Evolutionary conservation across 2,113 vertebrate genomes (phyloP).

Genomic region (Penelope pileata): DNA sequence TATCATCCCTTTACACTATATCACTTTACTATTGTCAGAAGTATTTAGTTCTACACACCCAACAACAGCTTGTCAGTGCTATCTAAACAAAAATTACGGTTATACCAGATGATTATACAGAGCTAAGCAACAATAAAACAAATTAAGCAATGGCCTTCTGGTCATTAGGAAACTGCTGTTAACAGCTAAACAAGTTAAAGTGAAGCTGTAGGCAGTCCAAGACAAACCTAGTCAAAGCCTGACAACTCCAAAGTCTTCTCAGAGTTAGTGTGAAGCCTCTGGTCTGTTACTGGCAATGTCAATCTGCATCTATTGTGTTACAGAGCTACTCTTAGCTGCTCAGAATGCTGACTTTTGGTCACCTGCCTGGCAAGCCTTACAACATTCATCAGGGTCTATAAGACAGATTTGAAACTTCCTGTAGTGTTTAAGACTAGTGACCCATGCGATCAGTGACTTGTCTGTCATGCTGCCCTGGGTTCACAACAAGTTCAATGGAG

Average conservation of each 20-base stretch:
- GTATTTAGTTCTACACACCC: neutral
- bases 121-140: neutral
- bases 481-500: fast-evolving
- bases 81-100: neutral
- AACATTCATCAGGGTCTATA: neutral
- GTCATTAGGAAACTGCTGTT: neutral
- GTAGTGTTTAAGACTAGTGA: neutral
- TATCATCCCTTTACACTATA: neutral
- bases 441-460: fast-evolving
- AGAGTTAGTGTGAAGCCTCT: neutral
- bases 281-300: neutral
- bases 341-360: fast-evolving
- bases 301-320: neutral
- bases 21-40: neutral
- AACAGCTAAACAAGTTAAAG: neutral
- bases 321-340: neutral
- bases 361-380: neutral
- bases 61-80: neutral
- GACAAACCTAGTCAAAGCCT: neutral
- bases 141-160: neutral
- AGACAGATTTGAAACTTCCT: neutral
- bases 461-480: fast-evolving
- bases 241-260: fast-evolving
- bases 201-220: neutral
- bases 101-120: neutral